Evolutionary conservation across 2,888 invertebrate species (phyloP).

Genomic region (Drosophila mimetica): DNA sequence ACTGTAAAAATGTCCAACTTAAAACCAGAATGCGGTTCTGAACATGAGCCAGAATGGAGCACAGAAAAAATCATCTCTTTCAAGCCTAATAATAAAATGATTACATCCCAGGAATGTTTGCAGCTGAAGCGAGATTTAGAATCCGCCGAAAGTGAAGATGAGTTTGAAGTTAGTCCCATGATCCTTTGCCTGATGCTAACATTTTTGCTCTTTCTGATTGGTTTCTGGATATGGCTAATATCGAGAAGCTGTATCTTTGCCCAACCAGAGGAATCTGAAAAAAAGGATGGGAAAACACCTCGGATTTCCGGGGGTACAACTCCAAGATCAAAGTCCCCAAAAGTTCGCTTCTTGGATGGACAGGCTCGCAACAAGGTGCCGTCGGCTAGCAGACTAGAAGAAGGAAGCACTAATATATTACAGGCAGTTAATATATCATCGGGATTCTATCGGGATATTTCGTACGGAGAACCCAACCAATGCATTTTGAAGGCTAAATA

Average conservation of each 20-base stretch:
- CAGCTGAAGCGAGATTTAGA: conserved; percentile 44
- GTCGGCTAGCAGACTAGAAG: background rate
- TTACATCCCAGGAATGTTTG: conserved; percentile 53
- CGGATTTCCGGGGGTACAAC: conserved; percentile 1
- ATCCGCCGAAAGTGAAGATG: background rate
- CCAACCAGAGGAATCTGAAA: background rate
- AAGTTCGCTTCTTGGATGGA: background rate
- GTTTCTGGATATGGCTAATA: conserved; percentile 34
- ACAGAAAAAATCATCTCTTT: background rate
- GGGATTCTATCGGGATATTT: background rate
- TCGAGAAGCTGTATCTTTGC: conserved; percentile 31
- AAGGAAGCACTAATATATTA: background rate
- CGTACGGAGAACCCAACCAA: background rate
- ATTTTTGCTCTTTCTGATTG: conserved; percentile 38
- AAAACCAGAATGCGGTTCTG: background rate
- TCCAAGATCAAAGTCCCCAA: too few species aligned
- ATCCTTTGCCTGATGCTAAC: conserved; percentile 30
- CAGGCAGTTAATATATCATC: background rate
- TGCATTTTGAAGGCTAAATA: background rate
- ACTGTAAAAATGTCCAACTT: background rate
- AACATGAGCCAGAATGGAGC: background rate
- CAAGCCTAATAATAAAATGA: conserved; percentile 27
- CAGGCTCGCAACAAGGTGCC: too few species aligned
- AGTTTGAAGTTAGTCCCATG: background rate
- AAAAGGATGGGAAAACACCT: background rate